These are phyloP conservation scores for Uria lomvia DNA, from an alignment of 2,113 vertebrate species.

Conservation along the genomic window DNA sequence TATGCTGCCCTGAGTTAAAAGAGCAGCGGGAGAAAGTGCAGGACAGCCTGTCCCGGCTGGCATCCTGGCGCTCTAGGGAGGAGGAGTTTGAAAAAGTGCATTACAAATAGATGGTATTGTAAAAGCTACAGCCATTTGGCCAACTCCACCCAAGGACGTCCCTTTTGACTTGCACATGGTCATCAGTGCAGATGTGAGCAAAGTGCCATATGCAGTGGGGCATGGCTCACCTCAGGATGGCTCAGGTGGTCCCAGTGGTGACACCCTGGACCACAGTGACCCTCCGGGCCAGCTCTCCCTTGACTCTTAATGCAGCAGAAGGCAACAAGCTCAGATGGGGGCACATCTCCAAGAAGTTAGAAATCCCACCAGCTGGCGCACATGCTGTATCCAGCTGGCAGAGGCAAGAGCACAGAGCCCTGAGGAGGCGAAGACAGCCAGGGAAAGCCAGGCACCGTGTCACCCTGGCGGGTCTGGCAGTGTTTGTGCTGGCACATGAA, in stretches of 20 bases:
- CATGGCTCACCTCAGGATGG: not conserved
- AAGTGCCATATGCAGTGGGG: not conserved
- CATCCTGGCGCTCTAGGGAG: not conserved
- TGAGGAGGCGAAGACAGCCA: not conserved
- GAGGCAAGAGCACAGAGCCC: not conserved
- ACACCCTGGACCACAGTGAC: not conserved
- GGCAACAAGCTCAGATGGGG: not conserved
- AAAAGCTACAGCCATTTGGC: not conserved
- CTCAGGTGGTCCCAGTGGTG: not conserved
- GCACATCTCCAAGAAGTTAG: not conserved
- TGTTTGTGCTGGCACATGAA: not conserved
- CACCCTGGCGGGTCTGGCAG: not conserved
- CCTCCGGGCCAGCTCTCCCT: not conserved
- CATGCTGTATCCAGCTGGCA: not conserved
- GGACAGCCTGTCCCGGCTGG: not conserved
- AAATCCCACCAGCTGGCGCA: constrained; percentile 15
- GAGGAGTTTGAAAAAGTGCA: not conserved
- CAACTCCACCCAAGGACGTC: not conserved
- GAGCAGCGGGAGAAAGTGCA: not conserved
- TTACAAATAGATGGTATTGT: not conserved
- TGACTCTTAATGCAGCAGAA: not conserved
- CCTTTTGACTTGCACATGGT: not conserved
- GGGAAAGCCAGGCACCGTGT: not conserved
- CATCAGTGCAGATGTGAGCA: not conserved
- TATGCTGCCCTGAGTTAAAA: not conserved